Evolutionary conservation across 2,888 invertebrate genomes (phyloP).

Genomic region (Dilophus febrilis): DNA sequence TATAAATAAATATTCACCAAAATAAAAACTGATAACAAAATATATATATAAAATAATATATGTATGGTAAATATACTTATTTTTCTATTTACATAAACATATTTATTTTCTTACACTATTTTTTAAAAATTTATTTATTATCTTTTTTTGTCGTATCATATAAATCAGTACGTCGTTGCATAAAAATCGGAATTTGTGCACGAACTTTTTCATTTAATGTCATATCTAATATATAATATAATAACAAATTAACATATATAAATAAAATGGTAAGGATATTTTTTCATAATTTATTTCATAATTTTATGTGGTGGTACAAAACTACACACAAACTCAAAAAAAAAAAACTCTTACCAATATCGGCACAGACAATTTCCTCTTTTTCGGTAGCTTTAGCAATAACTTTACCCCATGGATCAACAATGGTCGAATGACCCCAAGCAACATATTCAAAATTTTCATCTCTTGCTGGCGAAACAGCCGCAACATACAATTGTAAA

Average conservation of each 20-base stretch:
- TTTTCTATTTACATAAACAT: too few relatives aligned
- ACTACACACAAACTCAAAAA: neutral
- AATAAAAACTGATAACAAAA: too few relatives aligned
- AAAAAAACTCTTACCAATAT: conserved; percentile 2
- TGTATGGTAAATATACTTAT: too few relatives aligned
- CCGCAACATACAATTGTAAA: conserved; percentile 70
- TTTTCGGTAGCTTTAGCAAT: conserved; percentile 43
- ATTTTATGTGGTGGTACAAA: too few relatives aligned
- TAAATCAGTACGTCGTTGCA: conserved; percentile 56
- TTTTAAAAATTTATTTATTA: neutral
- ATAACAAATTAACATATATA: too few relatives aligned
- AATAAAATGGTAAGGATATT: too few relatives aligned
- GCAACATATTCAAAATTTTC: conserved; percentile 51
- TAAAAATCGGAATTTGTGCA: conserved; percentile 62
- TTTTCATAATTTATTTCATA: too few relatives aligned
- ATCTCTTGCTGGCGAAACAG: conserved; percentile 63
- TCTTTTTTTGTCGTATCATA: conserved; percentile 36
- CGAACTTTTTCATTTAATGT: conserved; percentile 55
- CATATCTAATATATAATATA: conserved; percentile 38
- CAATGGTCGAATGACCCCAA: conserved; percentile 65
- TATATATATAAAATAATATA: too few relatives aligned
- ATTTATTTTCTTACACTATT: conserved; percentile 5
- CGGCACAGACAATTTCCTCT: conserved; percentile 40
- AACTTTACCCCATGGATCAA: conserved; percentile 62
- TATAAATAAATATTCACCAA: too few relatives aligned